Evolutionary conservation across 2,888 invertebrate genomes (phyloP).

Genomic region (Phaedon cochleariae): DNA sequence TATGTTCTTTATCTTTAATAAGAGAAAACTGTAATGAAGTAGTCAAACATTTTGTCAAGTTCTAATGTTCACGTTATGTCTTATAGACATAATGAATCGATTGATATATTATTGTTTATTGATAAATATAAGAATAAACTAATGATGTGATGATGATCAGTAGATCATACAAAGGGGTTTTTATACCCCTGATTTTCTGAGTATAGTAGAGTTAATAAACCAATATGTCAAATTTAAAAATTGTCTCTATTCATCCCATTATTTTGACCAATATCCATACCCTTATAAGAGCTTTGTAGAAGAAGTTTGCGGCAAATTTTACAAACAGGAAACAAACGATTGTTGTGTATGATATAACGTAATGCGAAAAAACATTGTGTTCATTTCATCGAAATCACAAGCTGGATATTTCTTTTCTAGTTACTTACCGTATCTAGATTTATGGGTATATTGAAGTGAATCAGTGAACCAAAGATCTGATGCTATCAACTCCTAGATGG

Average conservation of each 20-base stretch:
- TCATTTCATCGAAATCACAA: no score
- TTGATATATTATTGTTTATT: conserved; percentile 64
- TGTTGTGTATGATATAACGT: no score
- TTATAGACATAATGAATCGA: conserved; percentile 59
- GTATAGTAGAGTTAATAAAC: conserved; percentile 80
- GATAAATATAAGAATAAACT: conserved; percentile 64
- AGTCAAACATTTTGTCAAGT: conserved; percentile 63
- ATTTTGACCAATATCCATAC: no score
- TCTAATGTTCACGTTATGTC: conserved; percentile 60
- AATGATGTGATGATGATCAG: conserved; percentile 78
- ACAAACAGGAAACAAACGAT: no score
- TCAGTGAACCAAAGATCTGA: no score
- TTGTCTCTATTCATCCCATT: neutral
- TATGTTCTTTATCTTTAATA: conserved; percentile 44
- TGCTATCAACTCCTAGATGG: no score
- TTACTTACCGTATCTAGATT: no score
- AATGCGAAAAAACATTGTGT: no score
- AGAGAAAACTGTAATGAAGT: conserved; percentile 43
- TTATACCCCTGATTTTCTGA: conserved; percentile 67
- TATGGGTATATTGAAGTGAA: no score
- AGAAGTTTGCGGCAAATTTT: no score
- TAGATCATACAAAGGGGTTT: conserved; percentile 68
- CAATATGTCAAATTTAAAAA: conserved; percentile 68
- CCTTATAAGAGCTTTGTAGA: no score
- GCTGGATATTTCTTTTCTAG: no score